Evolutionary conservation across 2,888 invertebrate genomes (phyloP).

Genomic region (Eilema griseolum): DNA sequence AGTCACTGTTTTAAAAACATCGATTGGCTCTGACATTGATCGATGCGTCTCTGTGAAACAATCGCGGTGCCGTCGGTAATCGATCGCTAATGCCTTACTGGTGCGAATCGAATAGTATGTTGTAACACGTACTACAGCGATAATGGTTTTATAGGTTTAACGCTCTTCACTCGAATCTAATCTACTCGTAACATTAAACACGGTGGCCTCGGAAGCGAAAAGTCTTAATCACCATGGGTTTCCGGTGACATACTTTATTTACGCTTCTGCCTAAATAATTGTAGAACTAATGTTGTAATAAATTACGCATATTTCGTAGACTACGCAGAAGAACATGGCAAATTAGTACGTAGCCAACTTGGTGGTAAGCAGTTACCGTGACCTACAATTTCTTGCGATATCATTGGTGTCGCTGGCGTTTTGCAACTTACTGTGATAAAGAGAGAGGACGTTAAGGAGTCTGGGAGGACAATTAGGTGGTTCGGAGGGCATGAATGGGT

Average conservation of each 20-base stretch:
- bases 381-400: neutral
- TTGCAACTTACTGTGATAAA: neutral
- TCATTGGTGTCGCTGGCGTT: neutral
- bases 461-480: too few species aligned
- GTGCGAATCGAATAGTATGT: constrained; percentile 18
- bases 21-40: constrained; percentile 34
- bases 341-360: neutral
- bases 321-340: neutral
- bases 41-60: constrained; percentile 27
- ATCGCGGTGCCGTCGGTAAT: neutral
- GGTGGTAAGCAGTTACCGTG: neutral
- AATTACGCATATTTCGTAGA: neutral
- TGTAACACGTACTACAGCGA: constrained; percentile 16
- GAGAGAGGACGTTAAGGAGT: too few species aligned
- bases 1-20: constrained; percentile 18
- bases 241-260: neutral
- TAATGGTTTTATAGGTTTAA: constrained; percentile 14
- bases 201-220: constrained; percentile 4
- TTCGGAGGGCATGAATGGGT: too few species aligned
- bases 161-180: neutral
- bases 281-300: neutral
- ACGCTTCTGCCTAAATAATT: neutral
- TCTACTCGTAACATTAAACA: neutral
- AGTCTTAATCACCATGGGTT: neutral
- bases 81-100: constrained; percentile 15